A percentile compares a stretch with the other conserved stretches of the same genome.
These are phyloP conservation scores for Phyllotreta striolata DNA, from an alignment of 2,888 invertebrate species.

Conservation along the genomic window DNA sequence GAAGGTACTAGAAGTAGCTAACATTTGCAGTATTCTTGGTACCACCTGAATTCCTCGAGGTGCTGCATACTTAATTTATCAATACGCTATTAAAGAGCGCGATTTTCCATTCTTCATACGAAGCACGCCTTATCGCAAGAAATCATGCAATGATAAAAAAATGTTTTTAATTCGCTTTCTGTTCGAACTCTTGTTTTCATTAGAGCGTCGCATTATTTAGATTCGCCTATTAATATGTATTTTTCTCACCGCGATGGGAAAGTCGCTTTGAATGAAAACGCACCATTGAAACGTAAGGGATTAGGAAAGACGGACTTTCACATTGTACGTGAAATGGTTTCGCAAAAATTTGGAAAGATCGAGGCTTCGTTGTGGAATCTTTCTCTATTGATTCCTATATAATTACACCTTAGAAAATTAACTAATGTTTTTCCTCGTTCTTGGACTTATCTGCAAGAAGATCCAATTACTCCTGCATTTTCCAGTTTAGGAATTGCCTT, in stretches of 20 bases:
- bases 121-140: neutral
- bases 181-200: constrained; percentile 6
- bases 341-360: too few relatives aligned
- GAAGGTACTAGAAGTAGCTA: neutral
- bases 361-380: too few relatives aligned
- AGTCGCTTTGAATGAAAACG: constrained; percentile 2
- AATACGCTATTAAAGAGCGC: too few relatives aligned
- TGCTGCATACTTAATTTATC: neutral
- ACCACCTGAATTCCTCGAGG: neutral
- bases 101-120: too few relatives aligned
- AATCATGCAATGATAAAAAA: neutral
- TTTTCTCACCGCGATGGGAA: constrained; percentile 12
- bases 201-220: constrained; percentile 2
- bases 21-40: neutral
- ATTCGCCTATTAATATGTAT: neutral
- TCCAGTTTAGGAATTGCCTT: too few relatives aligned
- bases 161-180: constrained; percentile 7
- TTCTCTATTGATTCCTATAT: too few relatives aligned
- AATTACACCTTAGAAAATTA: too few relatives aligned
- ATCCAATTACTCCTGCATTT: too few relatives aligned
- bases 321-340: neutral
- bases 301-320: constrained; percentile 12
- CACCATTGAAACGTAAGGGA: constrained; percentile 3
- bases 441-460: too few relatives aligned
- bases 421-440: too few relatives aligned